Evolutionary conservation across 2,888 invertebrate species (phyloP).

Genomic region (Bellardia pandia): DNA sequence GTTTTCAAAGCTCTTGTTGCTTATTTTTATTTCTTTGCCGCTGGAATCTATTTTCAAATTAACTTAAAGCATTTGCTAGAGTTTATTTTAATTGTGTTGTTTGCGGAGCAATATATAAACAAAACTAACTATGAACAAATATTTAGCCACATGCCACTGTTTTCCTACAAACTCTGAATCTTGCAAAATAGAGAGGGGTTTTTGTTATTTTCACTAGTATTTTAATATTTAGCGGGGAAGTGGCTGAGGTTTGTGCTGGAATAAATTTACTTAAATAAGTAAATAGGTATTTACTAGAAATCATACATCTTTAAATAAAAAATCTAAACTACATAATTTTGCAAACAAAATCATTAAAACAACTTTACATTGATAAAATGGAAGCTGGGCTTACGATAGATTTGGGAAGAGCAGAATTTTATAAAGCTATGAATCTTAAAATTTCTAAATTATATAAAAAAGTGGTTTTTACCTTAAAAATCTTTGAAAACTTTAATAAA

Average conservation of each 20-base stretch:
- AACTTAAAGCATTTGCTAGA: background rate
- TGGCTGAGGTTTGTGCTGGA: background rate
- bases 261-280: background rate
- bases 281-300: too few species aligned
- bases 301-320: too few species aligned
- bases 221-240: background rate
- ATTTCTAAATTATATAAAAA: too few species aligned
- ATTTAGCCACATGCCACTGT: background rate
- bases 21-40: background rate
- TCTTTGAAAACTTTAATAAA: too few species aligned
- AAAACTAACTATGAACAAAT: background rate
- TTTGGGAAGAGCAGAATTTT: too few species aligned
- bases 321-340: too few species aligned
- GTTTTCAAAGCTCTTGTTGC: constrained; percentile 27
- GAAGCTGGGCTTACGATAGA: too few species aligned
- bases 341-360: too few species aligned
- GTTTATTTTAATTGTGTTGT: constrained; percentile 1
- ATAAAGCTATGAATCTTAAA: too few species aligned
- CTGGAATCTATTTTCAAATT: too few species aligned
- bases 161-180: background rate
- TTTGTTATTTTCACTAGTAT: background rate
- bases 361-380: too few species aligned
- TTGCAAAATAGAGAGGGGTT: background rate
- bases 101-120: background rate
- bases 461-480: too few species aligned